Conservation (phyloP, 2,797 vertebrate genomes). For the Manis pentadactyla region DNA sequence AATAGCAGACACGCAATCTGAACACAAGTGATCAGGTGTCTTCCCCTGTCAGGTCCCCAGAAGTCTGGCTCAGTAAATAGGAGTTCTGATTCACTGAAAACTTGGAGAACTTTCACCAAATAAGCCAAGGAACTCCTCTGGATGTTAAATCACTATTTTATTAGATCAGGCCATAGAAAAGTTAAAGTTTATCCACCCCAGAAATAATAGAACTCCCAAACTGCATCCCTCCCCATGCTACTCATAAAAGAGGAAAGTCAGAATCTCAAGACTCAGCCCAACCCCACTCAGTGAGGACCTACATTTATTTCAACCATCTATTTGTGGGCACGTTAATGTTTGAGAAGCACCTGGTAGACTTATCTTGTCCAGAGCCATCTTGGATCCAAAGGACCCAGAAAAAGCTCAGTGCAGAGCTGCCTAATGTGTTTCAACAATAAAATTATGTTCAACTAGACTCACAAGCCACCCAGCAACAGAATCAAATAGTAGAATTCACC, state of each 20-base stretch:
- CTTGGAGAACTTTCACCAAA: neutral
- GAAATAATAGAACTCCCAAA: neutral
- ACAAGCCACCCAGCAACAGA: neutral
- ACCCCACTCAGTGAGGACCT: neutral
- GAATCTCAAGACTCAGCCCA: neutral
- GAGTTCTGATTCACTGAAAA: neutral
- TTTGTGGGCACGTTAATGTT: neutral
- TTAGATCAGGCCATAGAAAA: neutral
- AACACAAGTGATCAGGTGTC: neutral
- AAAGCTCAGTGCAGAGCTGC: neutral
- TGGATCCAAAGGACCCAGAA: neutral
- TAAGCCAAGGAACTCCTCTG: neutral
- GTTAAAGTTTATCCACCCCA: neutral
- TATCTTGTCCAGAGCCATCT: neutral
- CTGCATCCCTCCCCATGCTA: neutral
- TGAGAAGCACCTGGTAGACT: neutral
- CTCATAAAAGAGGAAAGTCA: neutral
- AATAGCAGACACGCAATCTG: neutral
- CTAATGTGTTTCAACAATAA: neutral
- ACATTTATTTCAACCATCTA: no score
- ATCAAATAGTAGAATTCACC: neutral
- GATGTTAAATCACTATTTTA: neutral
- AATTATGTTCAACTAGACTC: neutral
- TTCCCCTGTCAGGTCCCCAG: neutral
- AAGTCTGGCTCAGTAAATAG: neutral